Base-by-base conservation (phyloP, 2,113 vertebrate genomes). In the Nesoenas mayeri region DNA sequence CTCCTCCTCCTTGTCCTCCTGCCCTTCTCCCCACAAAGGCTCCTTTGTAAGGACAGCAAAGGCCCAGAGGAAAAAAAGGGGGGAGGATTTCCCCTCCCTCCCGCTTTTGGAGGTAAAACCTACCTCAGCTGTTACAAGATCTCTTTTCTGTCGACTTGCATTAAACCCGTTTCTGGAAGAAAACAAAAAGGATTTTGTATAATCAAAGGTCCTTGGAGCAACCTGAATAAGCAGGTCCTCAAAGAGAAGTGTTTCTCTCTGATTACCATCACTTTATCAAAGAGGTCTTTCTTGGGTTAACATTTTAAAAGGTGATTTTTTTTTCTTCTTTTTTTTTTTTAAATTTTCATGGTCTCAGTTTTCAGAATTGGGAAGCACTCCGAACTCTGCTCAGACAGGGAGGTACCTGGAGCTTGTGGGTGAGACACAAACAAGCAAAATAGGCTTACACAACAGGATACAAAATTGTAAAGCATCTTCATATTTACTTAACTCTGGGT, bases 81-180 rank as follows among this genome's bases (percentile, higher is more conserved):
- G 60, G 89, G 78, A 96, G 81, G 95, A 28, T 38, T 95, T 89
- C 44, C 87, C 95, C 91, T 84, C 94, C 62, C 79, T 92, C 81
- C 95, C 90, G 89, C 98, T 98, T 98, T 98, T 97, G 97, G 98
- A 99, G 97, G 97, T 98, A 98, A 98, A 99, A 98, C 99, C 98
- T 98, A 99, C 99, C 99, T 99, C 98, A 24, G 98, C 98, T 98
- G 99, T 98, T 97, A 99, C 98, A 97, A 99, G 99, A 99, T 99
- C 98, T 98, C 99, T 99, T 99, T 99, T 99, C 98, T 98, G 99
- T 97, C 94, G 98, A 98, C 99, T 98, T 98, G 98, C 98, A 99
- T 99, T 98, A 99, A 99, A 98, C 93, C 98, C 98, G 89, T 98
- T 99, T 98, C 98, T 99, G 97, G 94, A 98, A 98, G 96, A 95